Percentiles rank a stretch among this genome's conserved stretches.
phyloP scores from a whole-genome alignment of 2,797 vertebrate species.

The Oryzias sinensis region DNA sequence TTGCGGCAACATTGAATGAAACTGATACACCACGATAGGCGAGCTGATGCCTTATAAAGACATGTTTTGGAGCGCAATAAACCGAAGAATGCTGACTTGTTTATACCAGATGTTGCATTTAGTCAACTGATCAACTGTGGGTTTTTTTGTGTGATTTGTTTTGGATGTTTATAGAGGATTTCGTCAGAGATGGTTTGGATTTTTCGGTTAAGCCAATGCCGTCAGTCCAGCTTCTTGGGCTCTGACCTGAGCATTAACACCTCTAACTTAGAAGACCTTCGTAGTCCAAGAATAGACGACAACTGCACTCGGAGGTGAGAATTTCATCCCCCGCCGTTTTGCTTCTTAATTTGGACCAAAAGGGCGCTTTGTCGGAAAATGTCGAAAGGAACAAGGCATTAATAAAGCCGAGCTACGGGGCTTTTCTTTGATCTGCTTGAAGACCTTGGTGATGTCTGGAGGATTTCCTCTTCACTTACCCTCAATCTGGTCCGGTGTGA shows the following conservation, averaged over 20 bases:
- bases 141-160: neutral
- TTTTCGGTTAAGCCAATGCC: conserved; percentile 31
- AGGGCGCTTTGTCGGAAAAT: neutral
- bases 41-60: conserved; percentile 65
- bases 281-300: conserved; percentile 69
- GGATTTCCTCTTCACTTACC: conserved; percentile 82
- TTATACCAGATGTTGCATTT: conserved; percentile 31
- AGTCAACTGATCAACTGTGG: too few relatives aligned
- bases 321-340: conserved; percentile 3
- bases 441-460: too few relatives aligned
- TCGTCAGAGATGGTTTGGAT: conserved; percentile 24
- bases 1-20: conserved; percentile 48
- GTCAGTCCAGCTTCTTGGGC: conserved; percentile 28
- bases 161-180: conserved; percentile 2
- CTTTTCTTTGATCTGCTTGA: neutral
- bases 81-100: conserved; percentile 74
- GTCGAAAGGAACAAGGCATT: neutral
- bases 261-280: conserved; percentile 27
- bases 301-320: conserved; percentile 48
- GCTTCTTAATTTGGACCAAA: conserved; percentile 1
- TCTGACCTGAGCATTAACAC: conserved; percentile 40
- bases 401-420: neutral
- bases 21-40: conserved; percentile 60
- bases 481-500: conserved; percentile 91
- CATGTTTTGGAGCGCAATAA: conserved; percentile 38